Base-by-base conservation (phyloP, 2,888 invertebrate genomes). In the Harpagoxenus sublaevis region DNA sequence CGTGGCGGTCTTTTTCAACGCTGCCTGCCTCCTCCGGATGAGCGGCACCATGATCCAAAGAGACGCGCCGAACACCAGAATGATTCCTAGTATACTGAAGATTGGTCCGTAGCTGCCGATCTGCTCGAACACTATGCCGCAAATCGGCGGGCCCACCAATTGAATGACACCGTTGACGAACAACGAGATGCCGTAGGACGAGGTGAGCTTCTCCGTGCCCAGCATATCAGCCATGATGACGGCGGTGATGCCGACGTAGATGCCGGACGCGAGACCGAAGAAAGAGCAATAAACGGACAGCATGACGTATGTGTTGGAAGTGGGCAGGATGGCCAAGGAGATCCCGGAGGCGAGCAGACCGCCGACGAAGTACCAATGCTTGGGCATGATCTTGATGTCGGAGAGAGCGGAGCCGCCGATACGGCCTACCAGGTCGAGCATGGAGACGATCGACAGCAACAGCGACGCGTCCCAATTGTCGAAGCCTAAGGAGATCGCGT, bases 141-240 rank as follows among this genome's bases (percentile, higher is more conserved):
- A 98, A n/a, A 98, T 95, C 0, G 98, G 98, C 1, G 98, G 98
- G 0, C 98, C 98, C 2, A 98, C 95, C 63, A 98, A 94, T 94
- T 98, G 98, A 35, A 98, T 94, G 71, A 98, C 96, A 1, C 98
- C 98, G 91, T 98, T 98, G 15, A 98, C 96, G 91, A 98, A 98
- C 48, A 98, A 95, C 88, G 98, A 98, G 48, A 98, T 98, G 0
- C 98, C 98, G 91, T 98, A 98, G 0, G 98, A 98, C 0, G 98
- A 98, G 92, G 98, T 98, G 0, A 98, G 94, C n/a, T 97, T 96
- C 89, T 98, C 98, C 0, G 97, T 97, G 0, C 98, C 98, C 8
- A 98, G 93, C 97, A 98, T 97, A 93, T 98, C 98, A 0, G 98
- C 98, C 97, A 98, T 98, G 4, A 98, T 98, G 57, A 98, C 97